A percentile compares a stretch with the other conserved stretches of the same genome.
Conservation (phyloP, 2,797 vertebrate genomes). For the Salarias fasciatus region DNA sequence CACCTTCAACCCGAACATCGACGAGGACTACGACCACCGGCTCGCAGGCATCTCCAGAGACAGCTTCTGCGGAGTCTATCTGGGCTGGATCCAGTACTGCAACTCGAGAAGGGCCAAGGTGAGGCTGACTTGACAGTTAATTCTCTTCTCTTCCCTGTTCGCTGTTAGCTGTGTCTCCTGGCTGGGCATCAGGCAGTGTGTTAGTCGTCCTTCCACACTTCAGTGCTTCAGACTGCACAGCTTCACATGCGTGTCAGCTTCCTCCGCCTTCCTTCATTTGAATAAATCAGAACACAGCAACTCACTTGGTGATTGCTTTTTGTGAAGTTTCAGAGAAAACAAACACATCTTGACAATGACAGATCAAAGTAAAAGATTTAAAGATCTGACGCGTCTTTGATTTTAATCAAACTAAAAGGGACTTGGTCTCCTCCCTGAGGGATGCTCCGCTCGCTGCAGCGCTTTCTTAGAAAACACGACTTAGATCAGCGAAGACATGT, state of each 20-base stretch:
- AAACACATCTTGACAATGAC: no score
- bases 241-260: no score
- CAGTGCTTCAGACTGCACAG: no score
- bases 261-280: no score
- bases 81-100: conserved; percentile 98
- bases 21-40: conserved; percentile 97
- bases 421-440: not conserved
- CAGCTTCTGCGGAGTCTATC: conserved; percentile 95
- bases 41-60: conserved; percentile 96
- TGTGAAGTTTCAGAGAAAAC: no score
- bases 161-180: no score
- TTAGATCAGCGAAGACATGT: conserved; percentile 2
- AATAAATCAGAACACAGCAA: no score
- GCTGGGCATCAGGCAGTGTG: no score
- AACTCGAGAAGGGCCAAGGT: conserved; percentile 93
- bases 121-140: no score
- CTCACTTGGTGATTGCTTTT: no score
- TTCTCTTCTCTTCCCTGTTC: no score
- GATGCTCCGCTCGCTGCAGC: not conserved
- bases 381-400: not conserved
- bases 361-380: not conserved
- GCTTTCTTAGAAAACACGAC: conserved; percentile 1
- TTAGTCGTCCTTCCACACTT: no score
- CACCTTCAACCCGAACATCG: conserved; percentile 98
- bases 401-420: conserved; percentile 2